These are phyloP conservation scores for Schizothorax lantsangensis DNA, from an alignment of 2,797 vertebrate genomes.

Conservation along the genomic window DNA sequence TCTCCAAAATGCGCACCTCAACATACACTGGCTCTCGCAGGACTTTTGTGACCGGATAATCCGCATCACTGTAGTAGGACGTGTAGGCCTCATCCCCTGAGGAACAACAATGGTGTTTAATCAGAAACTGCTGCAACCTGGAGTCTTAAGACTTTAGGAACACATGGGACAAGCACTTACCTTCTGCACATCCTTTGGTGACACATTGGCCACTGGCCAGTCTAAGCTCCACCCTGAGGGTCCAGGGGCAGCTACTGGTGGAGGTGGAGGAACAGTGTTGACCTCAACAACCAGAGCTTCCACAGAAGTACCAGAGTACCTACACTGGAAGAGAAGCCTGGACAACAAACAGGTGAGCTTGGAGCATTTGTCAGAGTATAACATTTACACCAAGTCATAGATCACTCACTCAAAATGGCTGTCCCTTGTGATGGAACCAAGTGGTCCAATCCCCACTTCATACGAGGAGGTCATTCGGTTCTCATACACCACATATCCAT, in stretches of 20 bases:
- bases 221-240: slow-evolving; percentile 68
- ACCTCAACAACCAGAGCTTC: slow-evolving; percentile 1
- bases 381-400: background rate
- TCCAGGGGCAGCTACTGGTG: background rate
- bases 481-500: slow-evolving; percentile 69
- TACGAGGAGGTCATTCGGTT: slow-evolving; percentile 69
- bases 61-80: background rate
- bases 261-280: background rate
- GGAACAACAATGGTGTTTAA: background rate
- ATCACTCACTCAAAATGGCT: slow-evolving; percentile 69
- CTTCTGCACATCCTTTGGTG: background rate
- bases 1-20: slow-evolving; percentile 28
- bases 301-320: background rate
- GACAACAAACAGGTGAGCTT: background rate
- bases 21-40: slow-evolving; percentile 39
- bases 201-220: slow-evolving; percentile 66
- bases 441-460: slow-evolving; percentile 63
- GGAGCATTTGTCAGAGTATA: background rate
- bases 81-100: background rate
- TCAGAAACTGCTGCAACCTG: background rate
- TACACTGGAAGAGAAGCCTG: slow-evolving; percentile 13
- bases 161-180: background rate
- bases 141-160: background rate
- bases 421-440: slow-evolving; percentile 74
- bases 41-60: background rate